Percentiles rank a stretch among this genome's conserved stretches.
These are phyloP conservation scores for Apis mellifera DNA, from an alignment of 1,140 invertebrate species.

Conservation along the genomic window Amel_HAv3.1 CM009931.2:18613501-18614000, in stretches of 20 bases:
- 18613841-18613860: constrained; percentile 28
- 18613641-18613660: background rate
- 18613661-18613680: constrained; percentile 25
- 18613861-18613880: constrained; percentile 20
- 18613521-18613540: too few relatives aligned
- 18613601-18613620: too few relatives aligned
- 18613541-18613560: too few relatives aligned
- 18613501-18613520: too few relatives aligned
- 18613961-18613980: constrained; percentile 31
- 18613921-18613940: constrained; percentile 11
- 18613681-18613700: constrained; percentile 15
- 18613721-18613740: background rate
- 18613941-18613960: constrained; percentile 32
- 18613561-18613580: too few relatives aligned
- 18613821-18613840: constrained; percentile 41
- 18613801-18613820: constrained; percentile 63
- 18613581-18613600: too few relatives aligned
- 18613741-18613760: constrained; percentile 48
- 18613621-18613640: too few relatives aligned
- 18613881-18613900: constrained; percentile 30
- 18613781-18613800: constrained; percentile 47
- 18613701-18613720: background rate
- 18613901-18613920: background rate
- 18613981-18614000: constrained; percentile 37
- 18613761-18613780: constrained; percentile 45